These are phyloP conservation scores for Drosophila algonquin DNA, from an alignment of 2,888 invertebrate genomes.

Conservation along the genomic window DNA sequence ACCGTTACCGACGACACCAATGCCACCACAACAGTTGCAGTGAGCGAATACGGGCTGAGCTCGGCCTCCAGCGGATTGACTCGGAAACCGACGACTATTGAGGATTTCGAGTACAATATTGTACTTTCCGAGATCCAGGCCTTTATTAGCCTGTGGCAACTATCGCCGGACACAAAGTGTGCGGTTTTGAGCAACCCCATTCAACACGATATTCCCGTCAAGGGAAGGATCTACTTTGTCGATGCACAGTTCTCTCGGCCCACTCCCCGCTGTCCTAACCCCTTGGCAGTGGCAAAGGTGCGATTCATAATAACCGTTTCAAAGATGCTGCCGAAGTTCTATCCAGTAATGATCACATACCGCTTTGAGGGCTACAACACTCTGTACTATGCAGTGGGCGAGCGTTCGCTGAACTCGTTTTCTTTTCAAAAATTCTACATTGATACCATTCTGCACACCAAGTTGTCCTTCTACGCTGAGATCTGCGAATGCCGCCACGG, in stretches of 20 bases:
- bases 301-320: conserved; percentile 77
- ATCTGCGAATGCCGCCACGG: conserved; percentile 71
- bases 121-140: conserved; percentile 65
- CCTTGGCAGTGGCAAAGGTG: conserved; percentile 80
- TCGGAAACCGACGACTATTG: conserved; percentile 54
- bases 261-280: conserved; percentile 79
- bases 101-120: conserved; percentile 61
- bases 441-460: conserved; percentile 73
- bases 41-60: neutral
- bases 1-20: neutral
- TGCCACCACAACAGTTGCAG: neutral
- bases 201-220: conserved; percentile 47
- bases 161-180: conserved; percentile 78
- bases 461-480: conserved; percentile 73
- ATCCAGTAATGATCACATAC: conserved; percentile 80
- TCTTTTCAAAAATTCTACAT: conserved; percentile 76
- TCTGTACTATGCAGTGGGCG: conserved; percentile 68
- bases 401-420: conserved; percentile 42
- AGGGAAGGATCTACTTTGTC: conserved; percentile 68
- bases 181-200: conserved; percentile 62
- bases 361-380: conserved; percentile 79
- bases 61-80: conserved; percentile 25
- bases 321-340: conserved; percentile 56
- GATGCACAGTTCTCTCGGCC: conserved; percentile 81
- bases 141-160: conserved; percentile 71